Evolutionary conservation across 1,140 invertebrate species (phyloP), one percentile per base, ranked within the genome.

Genomic region (Drosophila persimilis): DNA sequence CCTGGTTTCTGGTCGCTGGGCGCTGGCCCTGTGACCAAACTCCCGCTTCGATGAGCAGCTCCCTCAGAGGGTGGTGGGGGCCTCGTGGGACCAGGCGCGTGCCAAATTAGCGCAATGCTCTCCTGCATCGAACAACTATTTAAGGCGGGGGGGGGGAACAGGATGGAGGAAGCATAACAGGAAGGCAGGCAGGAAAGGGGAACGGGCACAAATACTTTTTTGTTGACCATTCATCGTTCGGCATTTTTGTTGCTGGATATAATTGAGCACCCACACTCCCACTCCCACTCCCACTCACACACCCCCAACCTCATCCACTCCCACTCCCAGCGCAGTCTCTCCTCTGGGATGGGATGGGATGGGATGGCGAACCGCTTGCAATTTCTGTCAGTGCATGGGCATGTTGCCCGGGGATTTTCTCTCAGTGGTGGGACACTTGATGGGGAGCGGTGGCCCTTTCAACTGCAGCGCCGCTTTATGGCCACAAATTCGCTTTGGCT

Each of bases 401-500:
- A 9, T 31, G 31, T 4, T 26, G 24, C 4, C 24, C 24, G 24
- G 57, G 13, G 9, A 39, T 39, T 72, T 64, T 73, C 35, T 29
- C 56, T 48, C 35, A 48, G 63, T 46, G 24, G 6, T 26, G 54
- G 59, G 59, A 43, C 31, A 29, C 54, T 65, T 46, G 57, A 31
- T 31, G 31, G 31, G 35, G 35, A 3, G 46, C 46, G 15, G 13
- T 45, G n/a, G 5, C 35, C 54, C 55, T 69, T 73, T 78, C 53
- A 84, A 72, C 70, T 76, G 63, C 62, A 59, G 47, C 58, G 67
- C 60, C 60, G 69, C 58, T 85, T 88, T 88, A 88, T 88, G 84
- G 75, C 65, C 84, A 75, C 79, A 89, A 88, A 89, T 89, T 83
- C 67, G 83, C 76, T 77, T 73, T 89, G 84, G 83, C 78, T 73